Evolutionary conservation across 2,797 vertebrate genomes (phyloP).

Genomic region (Zalophus californianus): DNA sequence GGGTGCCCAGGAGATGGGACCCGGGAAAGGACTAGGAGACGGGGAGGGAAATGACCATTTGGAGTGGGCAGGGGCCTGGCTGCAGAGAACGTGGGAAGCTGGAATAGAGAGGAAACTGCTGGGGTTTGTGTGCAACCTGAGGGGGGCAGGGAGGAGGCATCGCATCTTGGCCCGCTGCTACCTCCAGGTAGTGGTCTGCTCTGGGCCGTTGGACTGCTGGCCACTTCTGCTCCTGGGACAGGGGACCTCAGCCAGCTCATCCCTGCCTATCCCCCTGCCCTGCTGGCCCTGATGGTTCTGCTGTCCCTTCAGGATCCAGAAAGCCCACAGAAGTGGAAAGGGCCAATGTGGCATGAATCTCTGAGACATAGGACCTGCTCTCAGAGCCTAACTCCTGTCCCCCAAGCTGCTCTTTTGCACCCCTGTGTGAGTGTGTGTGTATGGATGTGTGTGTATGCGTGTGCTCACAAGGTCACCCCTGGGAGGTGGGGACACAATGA

Average conservation of each 20-base stretch:
- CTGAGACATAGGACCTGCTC: not conserved
- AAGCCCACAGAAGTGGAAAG: not conserved
- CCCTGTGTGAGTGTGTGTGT: no score
- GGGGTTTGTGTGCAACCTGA: not conserved
- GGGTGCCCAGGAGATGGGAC: not conserved
- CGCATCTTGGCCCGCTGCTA: not conserved
- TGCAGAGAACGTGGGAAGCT: not conserved
- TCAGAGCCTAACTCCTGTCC: not conserved
- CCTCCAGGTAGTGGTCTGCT: not conserved
- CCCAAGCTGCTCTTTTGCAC: not conserved
- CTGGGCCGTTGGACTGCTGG: not conserved
- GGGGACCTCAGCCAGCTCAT: not conserved
- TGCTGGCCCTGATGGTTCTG: not conserved
- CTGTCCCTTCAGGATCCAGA: not conserved
- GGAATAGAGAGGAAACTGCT: not conserved
- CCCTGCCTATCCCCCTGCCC: not conserved
- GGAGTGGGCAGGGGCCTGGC: not conserved
- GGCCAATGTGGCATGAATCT: not conserved
- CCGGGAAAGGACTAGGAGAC: not conserved
- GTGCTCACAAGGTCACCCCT: not conserved
- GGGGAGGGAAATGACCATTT: not conserved
- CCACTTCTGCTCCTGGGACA: not conserved
- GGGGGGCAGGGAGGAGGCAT: not conserved
- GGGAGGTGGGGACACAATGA: not conserved
- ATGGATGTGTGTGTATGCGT: not conserved